phyloP scores from a whole-genome alignment of 2,797 vertebrate genomes.

The Argyrosomus regius region DNA sequence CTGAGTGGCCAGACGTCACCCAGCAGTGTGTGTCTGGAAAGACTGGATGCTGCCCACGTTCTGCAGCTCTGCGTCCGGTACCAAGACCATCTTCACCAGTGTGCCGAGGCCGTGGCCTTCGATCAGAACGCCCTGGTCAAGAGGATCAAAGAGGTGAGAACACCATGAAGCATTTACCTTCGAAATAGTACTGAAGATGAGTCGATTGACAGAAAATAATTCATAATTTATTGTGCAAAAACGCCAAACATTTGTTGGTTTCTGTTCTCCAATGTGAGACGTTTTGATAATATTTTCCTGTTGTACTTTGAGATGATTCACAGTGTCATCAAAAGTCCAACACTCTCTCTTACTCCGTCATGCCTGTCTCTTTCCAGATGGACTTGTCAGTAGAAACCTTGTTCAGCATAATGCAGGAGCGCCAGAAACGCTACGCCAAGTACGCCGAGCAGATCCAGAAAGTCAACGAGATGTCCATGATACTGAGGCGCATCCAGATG shows the following conservation, averaged over 20 bases:
- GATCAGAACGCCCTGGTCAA: constrained; percentile 98
- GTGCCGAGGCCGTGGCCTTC: constrained; percentile 96
- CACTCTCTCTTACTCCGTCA: background rate
- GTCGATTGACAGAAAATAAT: background rate
- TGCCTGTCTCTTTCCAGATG: constrained; percentile 86
- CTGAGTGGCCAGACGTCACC: constrained; percentile 96
- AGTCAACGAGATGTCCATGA: constrained; percentile 99
- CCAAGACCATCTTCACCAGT: constrained; percentile 97
- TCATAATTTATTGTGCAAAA: background rate
- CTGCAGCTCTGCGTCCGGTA: constrained; percentile 95
- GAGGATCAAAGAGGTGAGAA: constrained; percentile 91
- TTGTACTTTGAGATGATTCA: constrained; percentile 20
- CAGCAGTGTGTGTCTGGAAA: constrained; percentile 91
- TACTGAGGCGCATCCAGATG: constrained; percentile 98
- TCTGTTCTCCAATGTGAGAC: background rate
- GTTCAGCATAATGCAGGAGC: constrained; percentile 98
- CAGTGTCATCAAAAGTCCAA: background rate
- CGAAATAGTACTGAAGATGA: background rate
- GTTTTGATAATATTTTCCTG: background rate
- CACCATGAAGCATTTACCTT: background rate
- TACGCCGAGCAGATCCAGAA: constrained; percentile 99
- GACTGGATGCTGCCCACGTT: constrained; percentile 93
- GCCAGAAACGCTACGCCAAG: constrained; percentile 97
- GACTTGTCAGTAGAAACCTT: constrained; percentile 95
- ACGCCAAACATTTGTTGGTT: background rate